Conservation (phyloP, 2,888 invertebrate genomes). For the Drosophila colorata region DNA sequence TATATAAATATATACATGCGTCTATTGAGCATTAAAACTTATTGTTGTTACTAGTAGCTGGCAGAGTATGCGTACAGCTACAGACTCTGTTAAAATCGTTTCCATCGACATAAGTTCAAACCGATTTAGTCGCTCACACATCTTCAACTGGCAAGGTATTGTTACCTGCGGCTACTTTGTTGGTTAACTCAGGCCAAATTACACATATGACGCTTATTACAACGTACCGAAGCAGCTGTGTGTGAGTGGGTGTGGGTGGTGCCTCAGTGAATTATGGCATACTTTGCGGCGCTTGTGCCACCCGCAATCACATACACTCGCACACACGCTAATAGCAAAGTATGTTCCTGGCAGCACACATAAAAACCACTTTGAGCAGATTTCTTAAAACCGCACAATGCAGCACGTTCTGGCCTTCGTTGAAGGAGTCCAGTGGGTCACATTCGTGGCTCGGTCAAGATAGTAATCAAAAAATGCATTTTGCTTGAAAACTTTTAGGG, state of each 20-base stretch:
- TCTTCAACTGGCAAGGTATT: slow-evolving; percentile 8
- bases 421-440: slow-evolving; percentile 3
- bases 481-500: slow-evolving; percentile 31
- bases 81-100: background rate
- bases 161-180: slow-evolving; percentile 27
- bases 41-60: background rate
- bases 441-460: slow-evolving; percentile 16
- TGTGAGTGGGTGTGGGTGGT: slow-evolving; percentile 3
- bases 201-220: slow-evolving; percentile 42
- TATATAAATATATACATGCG: slow-evolving; percentile 12
- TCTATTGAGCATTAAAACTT: background rate
- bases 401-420: slow-evolving; percentile 14
- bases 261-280: slow-evolving; percentile 34
- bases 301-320: slow-evolving; percentile 3
- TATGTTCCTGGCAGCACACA: slow-evolving; percentile 14
- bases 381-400: slow-evolving; percentile 22
- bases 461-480: slow-evolving; percentile 15
- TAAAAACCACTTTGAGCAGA: slow-evolving; percentile 27
- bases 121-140: slow-evolving; percentile 12
- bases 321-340: slow-evolving; percentile 19
- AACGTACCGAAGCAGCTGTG: background rate
- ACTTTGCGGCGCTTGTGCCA: slow-evolving; percentile 28
- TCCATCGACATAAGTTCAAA: slow-evolving; percentile 33
- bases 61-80: background rate
- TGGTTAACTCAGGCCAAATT: slow-evolving; percentile 43